Percentiles rank a stretch among this genome's conserved stretches.
These are phyloP conservation scores for Propithecus coquereli DNA, from an alignment of 2,113 vertebrate species.

Conservation along the genomic window DNA sequence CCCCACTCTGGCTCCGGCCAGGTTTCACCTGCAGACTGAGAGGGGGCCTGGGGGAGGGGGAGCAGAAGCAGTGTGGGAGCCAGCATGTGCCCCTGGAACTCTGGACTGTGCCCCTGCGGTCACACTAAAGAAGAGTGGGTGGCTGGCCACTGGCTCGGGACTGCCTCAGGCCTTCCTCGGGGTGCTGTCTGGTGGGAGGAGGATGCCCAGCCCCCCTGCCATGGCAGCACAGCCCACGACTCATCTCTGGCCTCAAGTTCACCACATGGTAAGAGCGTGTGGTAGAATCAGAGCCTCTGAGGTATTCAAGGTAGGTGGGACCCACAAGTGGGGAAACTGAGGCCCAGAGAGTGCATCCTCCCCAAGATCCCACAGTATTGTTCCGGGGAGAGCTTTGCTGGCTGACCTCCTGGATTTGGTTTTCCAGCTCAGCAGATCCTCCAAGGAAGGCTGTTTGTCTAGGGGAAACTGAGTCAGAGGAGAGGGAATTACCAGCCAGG, in stretches of 20 bases:
- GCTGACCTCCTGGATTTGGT: background rate
- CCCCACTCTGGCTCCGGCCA: background rate
- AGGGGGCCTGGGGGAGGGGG: background rate
- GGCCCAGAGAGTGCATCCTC: background rate
- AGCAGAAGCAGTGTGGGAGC: background rate
- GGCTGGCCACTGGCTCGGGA: background rate
- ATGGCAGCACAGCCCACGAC: background rate
- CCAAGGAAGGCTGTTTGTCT: background rate
- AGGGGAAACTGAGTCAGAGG: background rate
- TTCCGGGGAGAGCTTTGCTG: background rate
- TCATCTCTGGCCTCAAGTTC: background rate
- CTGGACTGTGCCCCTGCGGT: background rate
- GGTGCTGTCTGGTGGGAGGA: background rate
- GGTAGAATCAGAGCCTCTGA: background rate
- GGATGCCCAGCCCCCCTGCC: background rate
- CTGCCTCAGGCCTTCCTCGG: background rate
- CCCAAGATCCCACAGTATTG: background rate
- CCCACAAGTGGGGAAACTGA: background rate
- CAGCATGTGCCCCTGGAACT: background rate
- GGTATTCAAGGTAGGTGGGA: background rate
- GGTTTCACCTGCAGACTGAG: background rate
- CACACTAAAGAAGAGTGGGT: background rate
- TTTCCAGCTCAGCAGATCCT: background rate
- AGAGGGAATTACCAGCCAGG: background rate
- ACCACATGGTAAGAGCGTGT: too few relatives aligned